Conservation (phyloP, 2,113 vertebrate genomes). For the Vulpes ferrilata region DNA sequence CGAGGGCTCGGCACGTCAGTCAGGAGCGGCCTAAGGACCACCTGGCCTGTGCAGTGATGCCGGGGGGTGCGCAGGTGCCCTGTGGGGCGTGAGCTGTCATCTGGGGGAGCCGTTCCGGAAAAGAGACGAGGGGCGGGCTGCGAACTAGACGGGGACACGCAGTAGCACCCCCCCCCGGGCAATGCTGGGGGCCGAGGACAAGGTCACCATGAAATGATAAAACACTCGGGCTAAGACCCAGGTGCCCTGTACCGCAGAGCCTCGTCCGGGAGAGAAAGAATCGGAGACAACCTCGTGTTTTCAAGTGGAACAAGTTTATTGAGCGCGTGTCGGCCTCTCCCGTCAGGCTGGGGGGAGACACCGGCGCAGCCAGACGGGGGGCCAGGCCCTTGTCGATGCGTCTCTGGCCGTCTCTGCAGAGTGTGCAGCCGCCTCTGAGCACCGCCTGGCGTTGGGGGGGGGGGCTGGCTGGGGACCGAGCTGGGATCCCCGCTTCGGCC, state of each 20-base stretch:
- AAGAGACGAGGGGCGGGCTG: background rate
- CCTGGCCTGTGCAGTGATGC: background rate
- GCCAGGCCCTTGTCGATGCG: too few relatives aligned
- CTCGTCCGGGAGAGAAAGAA: background rate
- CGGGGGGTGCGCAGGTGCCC: background rate
- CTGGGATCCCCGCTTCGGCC: too few relatives aligned
- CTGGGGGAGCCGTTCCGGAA: background rate
- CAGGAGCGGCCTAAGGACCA: background rate
- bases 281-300: background rate
- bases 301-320: constrained; percentile 40
- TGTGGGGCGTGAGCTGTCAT: rapidly evolving
- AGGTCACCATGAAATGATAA: background rate
- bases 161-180: rapidly evolving
- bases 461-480: too few relatives aligned
- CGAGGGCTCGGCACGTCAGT: background rate
- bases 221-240: background rate
- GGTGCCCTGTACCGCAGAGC: background rate
- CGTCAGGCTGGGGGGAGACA: too few relatives aligned
- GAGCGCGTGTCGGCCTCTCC: background rate
- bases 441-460: too few relatives aligned
- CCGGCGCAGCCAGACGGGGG: too few relatives aligned
- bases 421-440: too few relatives aligned
- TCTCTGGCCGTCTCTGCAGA: too few relatives aligned
- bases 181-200: background rate
- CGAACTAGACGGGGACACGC: background rate